Base-by-base conservation (phyloP, 2,113 vertebrate species). In the Salvelinus alpinus region DNA sequence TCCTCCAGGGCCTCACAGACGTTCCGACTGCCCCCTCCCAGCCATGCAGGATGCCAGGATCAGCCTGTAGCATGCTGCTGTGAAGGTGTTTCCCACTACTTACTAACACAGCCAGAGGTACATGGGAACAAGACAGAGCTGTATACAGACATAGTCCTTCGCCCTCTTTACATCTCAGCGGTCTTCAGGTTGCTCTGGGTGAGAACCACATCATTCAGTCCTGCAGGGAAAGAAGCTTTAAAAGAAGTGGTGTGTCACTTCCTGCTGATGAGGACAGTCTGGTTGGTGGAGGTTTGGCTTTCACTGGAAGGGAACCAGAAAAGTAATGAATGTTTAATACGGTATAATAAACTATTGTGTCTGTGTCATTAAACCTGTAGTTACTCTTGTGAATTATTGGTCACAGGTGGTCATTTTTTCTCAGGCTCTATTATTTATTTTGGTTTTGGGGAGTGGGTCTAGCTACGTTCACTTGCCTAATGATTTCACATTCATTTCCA, bases 191-290 rank as follows among this genome's bases (percentile, higher is more conserved):
- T 60, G 64, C 34, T 64, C 69, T 60, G 64, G 77, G 64, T 70
- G 64, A 79, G 82, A 82, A 47, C 51, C 66, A 31, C 78, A 80
- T 80, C 86, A 88, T 84, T 74, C n/a, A 70, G 86, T 79, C 84
- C 87, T 80, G 78, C 66, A 78, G 90, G 82, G 85, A 84, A 78
- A 72, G 83, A 82, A 82, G 73, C 59, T 51, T 78, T 59, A 84
- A 75, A 65, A 85, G 78, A 78, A n/a, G 59, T 22, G 59, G 83
- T 78, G 80, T 89, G 87, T 87, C 81, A 80, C 82, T 84, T 84
- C 83, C 77, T 88, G 85, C 87, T 86, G 84, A 90, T 84, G 84
- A 90, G 76, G 72, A 85, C 70, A 78, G 54, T 70, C 76, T 25
- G 66, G 48, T 72, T 59, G 88, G 84, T 85, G 77, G 72, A 84